Base-by-base conservation (phyloP, 2,113 vertebrate genomes). In the Etheostoma cragini region DNA sequence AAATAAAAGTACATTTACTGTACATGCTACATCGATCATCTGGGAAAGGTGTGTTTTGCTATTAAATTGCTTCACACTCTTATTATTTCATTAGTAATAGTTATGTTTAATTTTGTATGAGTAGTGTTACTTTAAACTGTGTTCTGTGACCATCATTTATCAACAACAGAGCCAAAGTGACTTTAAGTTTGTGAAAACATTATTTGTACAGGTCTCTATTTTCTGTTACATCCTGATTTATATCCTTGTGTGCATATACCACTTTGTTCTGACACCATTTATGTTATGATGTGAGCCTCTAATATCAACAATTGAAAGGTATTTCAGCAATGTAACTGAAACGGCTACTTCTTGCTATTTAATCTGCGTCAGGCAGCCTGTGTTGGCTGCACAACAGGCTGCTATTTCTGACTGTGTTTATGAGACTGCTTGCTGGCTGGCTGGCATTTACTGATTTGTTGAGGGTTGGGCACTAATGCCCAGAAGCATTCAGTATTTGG, bases 341-440 rank as follows among this genome's bases (percentile, higher is more conserved):
- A 30, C 6, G 17, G 47, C 53, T 65, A 1, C 62, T 8, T 85
- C n/a, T 83, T 78, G 76, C 53, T 11, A 52, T 80, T 79, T 76
- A 57, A 63, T 50, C 76, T 65, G 49, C 61, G 81, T 61, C 57
- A 77, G 65, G 47, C 73, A 53, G 70, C n/a, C 35, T 30, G 30
- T 74, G 62, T 70, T 86, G 76, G 73, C 72, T 81, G 73, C 24
- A 33, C 57, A 38, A 22, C 33, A 5, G 15, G 83, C 75, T 84
- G 79, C 85, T 90, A 87, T 92, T 93, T 87, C 81, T 84, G 82
- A 83, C 77, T 19, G 42, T 88, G 89, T 87, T 88, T 91, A 86
- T 84, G 78, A 87, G 84, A 56, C 53, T 72, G 71, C 62, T 63
- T 72, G 71, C 62, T 63, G 66, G 50, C 56, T 53, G 81, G 75